Base-by-base conservation (phyloP, 2,888 invertebrate genomes). In the Nebria salina region DNA sequence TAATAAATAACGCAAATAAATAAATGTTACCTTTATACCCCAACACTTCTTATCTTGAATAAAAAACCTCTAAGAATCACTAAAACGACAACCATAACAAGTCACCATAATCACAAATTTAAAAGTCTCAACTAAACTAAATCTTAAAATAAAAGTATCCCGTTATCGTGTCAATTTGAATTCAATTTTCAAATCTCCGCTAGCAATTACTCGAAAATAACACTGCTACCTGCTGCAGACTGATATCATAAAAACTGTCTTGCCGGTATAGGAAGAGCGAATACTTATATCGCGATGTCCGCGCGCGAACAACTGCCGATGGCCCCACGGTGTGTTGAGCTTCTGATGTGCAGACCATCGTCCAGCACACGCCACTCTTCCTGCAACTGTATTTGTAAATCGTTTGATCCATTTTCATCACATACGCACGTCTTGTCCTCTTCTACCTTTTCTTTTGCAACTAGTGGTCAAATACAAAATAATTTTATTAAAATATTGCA, bases 361-460 rank as follows among this genome's bases (percentile, higher is more conserved):
- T 73, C 76, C 65, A 75, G 42, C 43, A 43, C 13, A 64, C 42
- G 65, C 64, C 15, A 66, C 65, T 66, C 34, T 20, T 25, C 34
- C 26, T 66, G 80, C 66, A 73, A 80, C 80, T 80, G 80, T 80
- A 13, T 34, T 25, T 25, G 54, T 26, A 34, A 64, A 72, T 77
- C 64, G 34, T 75, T 80, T 80, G 80, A 80, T 75, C 75, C 80
- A 80, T 80, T 80, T 80, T 68, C 43, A 41, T n/a, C 77, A 72
- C 41, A 73, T 73, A 41, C 8, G 26, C 20, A 15, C n/a, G 11
- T n/a, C 73, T 73, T 43, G 73, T 73, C 26, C 25, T 54, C 13
- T 54, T 54, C 54, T 6, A 26, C 26, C 25, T 54, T 54, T 54
- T 54, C 54, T 54, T 54, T 54, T 54, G 54, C 54, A 54, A 34